A percentile compares a stretch with the other conserved stretches of the same genome.
Evolutionary conservation across 1,140 invertebrate genomes (phyloP).

Genomic region (Acyrthosiphon pisum): DNA sequence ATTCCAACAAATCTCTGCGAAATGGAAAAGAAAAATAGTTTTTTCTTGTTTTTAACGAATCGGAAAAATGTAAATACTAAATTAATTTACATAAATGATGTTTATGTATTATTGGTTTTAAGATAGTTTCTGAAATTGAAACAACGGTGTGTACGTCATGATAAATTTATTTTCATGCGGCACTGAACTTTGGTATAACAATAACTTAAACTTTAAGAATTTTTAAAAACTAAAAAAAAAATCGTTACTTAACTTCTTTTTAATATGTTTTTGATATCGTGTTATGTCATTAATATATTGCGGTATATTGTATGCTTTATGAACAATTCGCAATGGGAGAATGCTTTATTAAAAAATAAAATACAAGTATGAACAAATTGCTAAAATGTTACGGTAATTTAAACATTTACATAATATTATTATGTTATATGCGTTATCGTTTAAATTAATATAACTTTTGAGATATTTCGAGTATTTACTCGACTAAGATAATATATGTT

Average conservation of each 20-base stretch:
- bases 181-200: background rate
- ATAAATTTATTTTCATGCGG: background rate
- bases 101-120: background rate
- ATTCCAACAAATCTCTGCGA: background rate
- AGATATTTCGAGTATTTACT: background rate
- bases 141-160: background rate
- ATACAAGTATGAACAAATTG: background rate
- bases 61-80: background rate
- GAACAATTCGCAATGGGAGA: background rate
- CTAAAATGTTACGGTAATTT: background rate
- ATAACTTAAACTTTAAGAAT: background rate
- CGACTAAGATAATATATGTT: background rate
- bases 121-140: background rate
- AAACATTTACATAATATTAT: background rate
- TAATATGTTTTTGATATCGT: conserved; percentile 17
- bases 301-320: background rate
- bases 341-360: background rate
- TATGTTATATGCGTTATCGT: background rate
- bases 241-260: background rate
- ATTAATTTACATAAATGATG: background rate
- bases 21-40: background rate
- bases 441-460: background rate
- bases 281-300: background rate
- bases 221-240: background rate
- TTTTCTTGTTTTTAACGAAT: background rate